Evolutionary conservation across 2,113 vertebrate species (phyloP).

Genomic region (Halichoerus grypus): DNA sequence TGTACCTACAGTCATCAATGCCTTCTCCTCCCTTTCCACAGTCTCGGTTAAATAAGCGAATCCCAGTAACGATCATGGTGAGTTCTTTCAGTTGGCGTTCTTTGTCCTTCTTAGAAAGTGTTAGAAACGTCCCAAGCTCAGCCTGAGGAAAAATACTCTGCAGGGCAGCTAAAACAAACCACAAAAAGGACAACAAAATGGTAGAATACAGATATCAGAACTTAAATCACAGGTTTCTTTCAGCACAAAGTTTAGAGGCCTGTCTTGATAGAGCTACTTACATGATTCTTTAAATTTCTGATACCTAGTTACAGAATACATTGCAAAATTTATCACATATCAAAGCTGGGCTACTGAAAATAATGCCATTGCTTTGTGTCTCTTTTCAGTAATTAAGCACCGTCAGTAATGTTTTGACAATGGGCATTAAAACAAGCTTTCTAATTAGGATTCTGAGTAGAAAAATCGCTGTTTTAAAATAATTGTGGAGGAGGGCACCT

Average conservation of each 20-base stretch:
- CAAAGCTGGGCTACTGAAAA: constrained; percentile 14
- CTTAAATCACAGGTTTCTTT: neutral
- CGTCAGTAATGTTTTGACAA: neutral
- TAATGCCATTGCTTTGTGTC: neutral
- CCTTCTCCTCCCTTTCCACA: constrained; percentile 88
- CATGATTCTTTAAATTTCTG: neutral
- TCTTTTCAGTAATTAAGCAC: neutral
- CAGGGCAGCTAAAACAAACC: constrained; percentile 91
- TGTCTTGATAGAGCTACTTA: neutral
- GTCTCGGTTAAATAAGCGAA: constrained; percentile 94
- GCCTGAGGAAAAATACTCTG: constrained; percentile 94
- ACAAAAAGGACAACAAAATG: neutral
- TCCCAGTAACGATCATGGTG: constrained; percentile 92
- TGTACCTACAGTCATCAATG: constrained; percentile 90
- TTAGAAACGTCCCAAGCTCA: constrained; percentile 91
- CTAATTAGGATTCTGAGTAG: constrained; percentile 6
- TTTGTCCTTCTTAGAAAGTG: constrained; percentile 92
- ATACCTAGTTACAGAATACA: neutral
- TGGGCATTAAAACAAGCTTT: constrained; percentile 17
- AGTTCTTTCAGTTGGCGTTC: constrained; percentile 92
- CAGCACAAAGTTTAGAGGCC: neutral
- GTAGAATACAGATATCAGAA: neutral
- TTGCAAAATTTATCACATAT: constrained; percentile 34
- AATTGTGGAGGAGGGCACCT: neutral
- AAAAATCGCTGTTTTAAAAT: constrained; percentile 11